phyloP scores from a whole-genome alignment of 1,140 invertebrate genomes.

The Bombus polaris region DNA sequence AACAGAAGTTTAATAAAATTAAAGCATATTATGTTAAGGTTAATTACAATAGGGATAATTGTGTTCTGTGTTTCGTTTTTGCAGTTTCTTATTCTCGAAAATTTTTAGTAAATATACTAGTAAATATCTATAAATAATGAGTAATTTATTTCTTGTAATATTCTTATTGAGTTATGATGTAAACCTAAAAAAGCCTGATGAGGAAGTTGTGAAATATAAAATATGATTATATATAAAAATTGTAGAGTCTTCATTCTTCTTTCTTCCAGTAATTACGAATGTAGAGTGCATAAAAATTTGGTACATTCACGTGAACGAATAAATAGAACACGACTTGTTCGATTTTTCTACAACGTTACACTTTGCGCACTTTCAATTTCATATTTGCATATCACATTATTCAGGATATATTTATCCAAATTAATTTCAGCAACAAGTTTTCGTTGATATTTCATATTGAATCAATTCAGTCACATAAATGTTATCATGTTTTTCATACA shows the following conservation, averaged over 20 bases:
- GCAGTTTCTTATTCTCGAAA: not conserved
- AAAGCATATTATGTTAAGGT: not conserved
- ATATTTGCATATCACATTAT: not conserved
- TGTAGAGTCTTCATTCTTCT: not conserved
- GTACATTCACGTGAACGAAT: not conserved
- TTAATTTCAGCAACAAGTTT: not conserved
- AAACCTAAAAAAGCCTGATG: not conserved
- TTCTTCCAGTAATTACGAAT: not conserved
- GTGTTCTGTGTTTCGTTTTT: not conserved
- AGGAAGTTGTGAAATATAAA: not conserved
- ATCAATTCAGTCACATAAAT: constrained; percentile 12
- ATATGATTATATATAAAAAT: not conserved
- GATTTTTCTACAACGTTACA: not conserved
- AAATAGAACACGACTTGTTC: not conserved
- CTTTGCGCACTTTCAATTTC: not conserved
- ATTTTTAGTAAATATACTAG: not conserved
- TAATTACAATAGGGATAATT: not conserved
- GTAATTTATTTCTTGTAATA: not conserved
- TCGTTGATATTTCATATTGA: not conserved
- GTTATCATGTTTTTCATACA: constrained; percentile 20
- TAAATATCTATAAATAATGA: not conserved
- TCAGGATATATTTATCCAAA: not conserved
- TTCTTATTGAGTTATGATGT: not conserved
- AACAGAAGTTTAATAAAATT: constrained; percentile 1
- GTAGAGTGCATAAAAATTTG: constrained; percentile 31